Base-by-base conservation (phyloP, 1,140 invertebrate species). In the Bombus vancouverensis region DNA sequence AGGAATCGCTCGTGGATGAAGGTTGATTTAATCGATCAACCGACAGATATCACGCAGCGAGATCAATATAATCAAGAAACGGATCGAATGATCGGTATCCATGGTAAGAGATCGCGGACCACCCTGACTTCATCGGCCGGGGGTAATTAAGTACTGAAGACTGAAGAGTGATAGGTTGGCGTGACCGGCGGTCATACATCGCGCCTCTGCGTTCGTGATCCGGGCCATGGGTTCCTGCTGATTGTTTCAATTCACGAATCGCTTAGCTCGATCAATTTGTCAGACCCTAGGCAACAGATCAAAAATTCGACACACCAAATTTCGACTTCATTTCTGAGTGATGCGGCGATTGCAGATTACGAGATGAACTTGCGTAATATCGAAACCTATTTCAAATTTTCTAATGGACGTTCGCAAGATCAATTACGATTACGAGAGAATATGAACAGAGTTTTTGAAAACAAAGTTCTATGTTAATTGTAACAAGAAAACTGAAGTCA, bases 111-210 rank as follows among this genome's bases (percentile, higher is more conserved):
- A 92, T 87, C 86, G 89, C 77, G 89, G 93, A 93, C 93, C 92
- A 93, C 93, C 93, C 93, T 85, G 92, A 71, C 73, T 91, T 68
- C 73, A 89, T 92, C 88, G 87, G 85, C 85, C 87, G 76, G 88
- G 89, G 92, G 92, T 93, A 93, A 93, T 93, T 93, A 93, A 93
- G 91, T 92, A 92, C 88, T 86, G 92, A 87, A 87, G 92, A 93
- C 88, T 86, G 92, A 87, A 87, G 92, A 93, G 90, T 91, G 92
- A 92, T 92, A 87, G 91, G 91, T 85, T 93, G 93, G 92, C 93
- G 93, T 93, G 93, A 93, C 92, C 89, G 87, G 83, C 91, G 90
- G 90, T 93, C 92, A 92, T 93, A 93, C 90, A 92, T 92, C 89
- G 88, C 90, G 90, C 90, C 91, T 85, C 90, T 83, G 87, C 91